phyloP scores from a whole-genome alignment of 2,888 invertebrate genomes.

The Pandemis corylana region DNA sequence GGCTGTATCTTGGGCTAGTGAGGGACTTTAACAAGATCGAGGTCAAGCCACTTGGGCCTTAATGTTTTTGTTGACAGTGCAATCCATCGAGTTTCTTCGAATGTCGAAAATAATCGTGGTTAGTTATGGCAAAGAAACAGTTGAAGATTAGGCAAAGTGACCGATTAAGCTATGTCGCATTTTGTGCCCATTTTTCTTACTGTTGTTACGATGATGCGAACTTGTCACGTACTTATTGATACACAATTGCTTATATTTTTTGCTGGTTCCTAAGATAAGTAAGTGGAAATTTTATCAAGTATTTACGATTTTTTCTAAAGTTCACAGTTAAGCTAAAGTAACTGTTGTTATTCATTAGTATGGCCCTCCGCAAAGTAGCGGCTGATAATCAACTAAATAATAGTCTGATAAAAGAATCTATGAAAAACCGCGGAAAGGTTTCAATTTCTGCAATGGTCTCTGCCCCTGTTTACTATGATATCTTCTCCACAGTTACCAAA shows the following conservation, averaged over 20 bases:
- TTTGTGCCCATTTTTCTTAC: background rate
- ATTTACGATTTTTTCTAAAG: too few relatives aligned
- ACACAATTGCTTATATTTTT: background rate
- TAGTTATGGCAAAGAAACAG: background rate
- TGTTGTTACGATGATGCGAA: background rate
- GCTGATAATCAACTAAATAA: too few relatives aligned
- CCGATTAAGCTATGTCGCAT: background rate
- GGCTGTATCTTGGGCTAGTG: slow-evolving; percentile 44
- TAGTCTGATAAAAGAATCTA: too few relatives aligned
- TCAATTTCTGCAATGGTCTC: too few relatives aligned
- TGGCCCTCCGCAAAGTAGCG: too few relatives aligned
- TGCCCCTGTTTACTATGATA: too few relatives aligned
- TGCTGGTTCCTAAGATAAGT: background rate
- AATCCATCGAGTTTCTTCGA: slow-evolving; percentile 12
- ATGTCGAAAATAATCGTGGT: slow-evolving; percentile 26
- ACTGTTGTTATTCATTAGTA: too few relatives aligned
- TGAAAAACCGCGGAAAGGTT: too few relatives aligned
- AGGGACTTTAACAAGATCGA: slow-evolving; percentile 52
- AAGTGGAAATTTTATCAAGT: too few relatives aligned
- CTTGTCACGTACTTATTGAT: background rate
- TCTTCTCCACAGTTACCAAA: too few relatives aligned
- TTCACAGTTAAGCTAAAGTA: too few relatives aligned
- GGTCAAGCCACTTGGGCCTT: slow-evolving; percentile 54
- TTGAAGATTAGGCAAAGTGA: slow-evolving; percentile 8
- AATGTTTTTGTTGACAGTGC: slow-evolving; percentile 20